phyloP scores from a whole-genome alignment of 2,888 invertebrate species.

The Bombyx huttoni region DNA sequence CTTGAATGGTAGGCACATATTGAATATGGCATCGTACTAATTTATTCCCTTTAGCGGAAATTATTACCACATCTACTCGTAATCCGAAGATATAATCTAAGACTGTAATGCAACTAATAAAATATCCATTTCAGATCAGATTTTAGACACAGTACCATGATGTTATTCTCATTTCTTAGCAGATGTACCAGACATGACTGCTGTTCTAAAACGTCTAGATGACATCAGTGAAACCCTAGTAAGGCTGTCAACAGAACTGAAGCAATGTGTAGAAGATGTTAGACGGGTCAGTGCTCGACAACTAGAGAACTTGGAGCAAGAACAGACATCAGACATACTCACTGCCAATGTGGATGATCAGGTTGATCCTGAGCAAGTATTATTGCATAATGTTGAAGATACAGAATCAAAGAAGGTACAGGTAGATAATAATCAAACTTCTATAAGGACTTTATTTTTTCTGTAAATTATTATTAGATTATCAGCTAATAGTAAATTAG shows the following conservation, averaged over 20 bases:
- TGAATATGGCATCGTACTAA: too few relatives aligned
- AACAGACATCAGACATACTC: slow-evolving; percentile 76
- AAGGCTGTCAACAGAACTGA: slow-evolving; percentile 78
- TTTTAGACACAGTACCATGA: too few relatives aligned
- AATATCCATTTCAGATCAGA: too few relatives aligned
- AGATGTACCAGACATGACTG: slow-evolving; percentile 44
- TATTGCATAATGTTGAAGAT: slow-evolving; percentile 67
- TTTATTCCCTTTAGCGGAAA: too few relatives aligned
- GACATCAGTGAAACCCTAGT: slow-evolving; percentile 78
- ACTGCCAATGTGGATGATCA: slow-evolving; percentile 78
- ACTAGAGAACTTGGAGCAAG: slow-evolving; percentile 73
- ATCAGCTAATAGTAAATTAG: too few relatives aligned
- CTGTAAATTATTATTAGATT: too few relatives aligned
- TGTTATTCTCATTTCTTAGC: slow-evolving; percentile 6
- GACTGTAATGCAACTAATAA: too few relatives aligned
- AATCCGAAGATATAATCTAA: too few relatives aligned
- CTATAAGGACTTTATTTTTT: too few relatives aligned
- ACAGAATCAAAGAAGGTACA: slow-evolving; percentile 81
- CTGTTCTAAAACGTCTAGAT: slow-evolving; percentile 77
- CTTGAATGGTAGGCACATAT: too few relatives aligned
- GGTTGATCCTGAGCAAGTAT: slow-evolving; percentile 66
- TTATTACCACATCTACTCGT: too few relatives aligned
- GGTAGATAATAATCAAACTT: neutral
- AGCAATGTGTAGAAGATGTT: slow-evolving; percentile 81
- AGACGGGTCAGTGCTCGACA: slow-evolving; percentile 77